Conservation (phyloP, 2,113 vertebrate species). For the Forbesichthys papilliferus region DNA sequence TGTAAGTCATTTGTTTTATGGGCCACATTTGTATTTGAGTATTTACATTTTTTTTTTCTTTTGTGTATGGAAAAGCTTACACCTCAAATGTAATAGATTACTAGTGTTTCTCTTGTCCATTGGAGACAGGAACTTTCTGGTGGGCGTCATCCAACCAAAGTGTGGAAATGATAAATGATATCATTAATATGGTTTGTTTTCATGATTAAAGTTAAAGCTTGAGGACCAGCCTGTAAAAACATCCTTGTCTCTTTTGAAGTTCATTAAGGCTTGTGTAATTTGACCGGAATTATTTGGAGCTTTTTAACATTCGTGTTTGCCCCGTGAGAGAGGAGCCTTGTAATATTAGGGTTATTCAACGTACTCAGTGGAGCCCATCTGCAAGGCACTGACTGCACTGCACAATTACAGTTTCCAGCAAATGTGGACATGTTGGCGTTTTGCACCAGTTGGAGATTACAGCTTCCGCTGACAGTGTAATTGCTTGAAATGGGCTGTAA, state of each 20-base stretch:
- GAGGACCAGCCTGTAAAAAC: slow-evolving; percentile 67
- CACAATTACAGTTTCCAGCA: slow-evolving; percentile 68
- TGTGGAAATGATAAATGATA: slow-evolving; percentile 75
- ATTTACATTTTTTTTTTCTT: too few species aligned
- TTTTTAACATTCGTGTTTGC: slow-evolving; percentile 56
- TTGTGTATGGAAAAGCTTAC: slow-evolving; percentile 51
- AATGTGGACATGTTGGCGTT: slow-evolving; percentile 65
- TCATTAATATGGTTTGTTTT: slow-evolving; percentile 75
- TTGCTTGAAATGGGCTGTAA: slow-evolving; percentile 65
- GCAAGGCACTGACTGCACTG: slow-evolving; percentile 54
- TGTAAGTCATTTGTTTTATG: too few species aligned
- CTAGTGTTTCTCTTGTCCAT: slow-evolving; percentile 37
- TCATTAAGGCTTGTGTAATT: slow-evolving; percentile 68
- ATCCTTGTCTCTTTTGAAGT: slow-evolving; percentile 70
- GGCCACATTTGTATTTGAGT: too few species aligned
- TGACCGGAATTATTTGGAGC: slow-evolving; percentile 63
- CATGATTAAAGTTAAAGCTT: slow-evolving; percentile 70
- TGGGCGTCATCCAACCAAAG: slow-evolving; percentile 38
- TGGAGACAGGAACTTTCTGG: slow-evolving; percentile 52
- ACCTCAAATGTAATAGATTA: slow-evolving; percentile 43
- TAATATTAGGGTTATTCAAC: slow-evolving; percentile 69
- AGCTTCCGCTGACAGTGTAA: slow-evolving; percentile 70
- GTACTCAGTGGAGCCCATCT: slow-evolving; percentile 61
- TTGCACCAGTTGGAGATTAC: slow-evolving; percentile 66
- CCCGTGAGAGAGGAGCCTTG: slow-evolving; percentile 57